phyloP scores from a whole-genome alignment of 2,797 vertebrate species.

The Falco columbarius region DNA sequence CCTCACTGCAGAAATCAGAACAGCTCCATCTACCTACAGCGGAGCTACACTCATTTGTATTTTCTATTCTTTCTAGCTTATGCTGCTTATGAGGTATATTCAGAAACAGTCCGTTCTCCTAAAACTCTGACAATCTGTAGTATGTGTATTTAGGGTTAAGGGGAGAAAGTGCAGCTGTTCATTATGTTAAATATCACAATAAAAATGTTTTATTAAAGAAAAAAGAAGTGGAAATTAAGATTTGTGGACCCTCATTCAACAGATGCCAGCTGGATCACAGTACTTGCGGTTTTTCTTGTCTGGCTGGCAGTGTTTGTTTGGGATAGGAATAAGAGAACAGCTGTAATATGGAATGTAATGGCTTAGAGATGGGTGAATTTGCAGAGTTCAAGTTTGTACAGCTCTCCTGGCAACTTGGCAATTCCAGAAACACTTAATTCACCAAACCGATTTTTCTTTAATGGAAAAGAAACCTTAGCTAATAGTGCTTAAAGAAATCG shows the following conservation, averaged over 20 bases:
- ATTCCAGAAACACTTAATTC: conserved; percentile 12
- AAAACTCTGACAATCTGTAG: not conserved
- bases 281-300: not conserved
- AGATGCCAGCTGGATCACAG: not conserved
- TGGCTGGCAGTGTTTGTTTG: not conserved
- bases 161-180: not conserved
- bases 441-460: not conserved
- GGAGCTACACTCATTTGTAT: not conserved
- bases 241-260: not conserved
- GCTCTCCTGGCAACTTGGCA: not conserved
- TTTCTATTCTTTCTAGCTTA: not conserved
- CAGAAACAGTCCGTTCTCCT: not conserved
- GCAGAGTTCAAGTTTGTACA: not conserved
- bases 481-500: not conserved
- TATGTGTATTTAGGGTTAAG: not conserved
- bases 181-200: not conserved
- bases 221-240: not conserved
- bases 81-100: not conserved
- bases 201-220: not conserved
- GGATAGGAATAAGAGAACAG: not conserved
- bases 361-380: not conserved
- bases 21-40: not conserved
- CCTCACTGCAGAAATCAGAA: not conserved
- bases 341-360: not conserved
- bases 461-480: not conserved